Percentiles rank a stretch among this genome's conserved stretches.
Evolutionary conservation across 2,888 invertebrate genomes (phyloP).

Genomic region (Meandrusa payeni): DNA sequence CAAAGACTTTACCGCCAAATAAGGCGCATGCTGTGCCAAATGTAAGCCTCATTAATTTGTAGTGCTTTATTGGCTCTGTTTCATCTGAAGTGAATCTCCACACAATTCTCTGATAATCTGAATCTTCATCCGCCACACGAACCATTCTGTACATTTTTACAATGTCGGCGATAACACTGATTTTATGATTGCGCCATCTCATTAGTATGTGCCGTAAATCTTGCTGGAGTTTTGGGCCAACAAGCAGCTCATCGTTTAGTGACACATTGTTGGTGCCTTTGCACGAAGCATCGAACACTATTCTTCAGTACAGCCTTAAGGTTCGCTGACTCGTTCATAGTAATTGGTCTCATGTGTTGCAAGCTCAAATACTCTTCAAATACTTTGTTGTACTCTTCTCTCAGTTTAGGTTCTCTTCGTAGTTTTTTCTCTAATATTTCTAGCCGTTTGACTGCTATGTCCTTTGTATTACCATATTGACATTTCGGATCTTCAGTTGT

Average conservation of each 20-base stretch:
- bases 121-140: conserved; percentile 19
- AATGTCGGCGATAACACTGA: conserved; percentile 22
- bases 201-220: conserved; percentile 23
- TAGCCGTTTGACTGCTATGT: no score
- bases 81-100: conserved; percentile 25
- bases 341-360: no score
- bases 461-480: no score
- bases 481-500: no score
- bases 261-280: no score
- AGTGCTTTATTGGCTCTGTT: conserved; percentile 6
- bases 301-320: conserved; percentile 17
- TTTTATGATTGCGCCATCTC: conserved; percentile 11
- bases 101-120: conserved; percentile 27
- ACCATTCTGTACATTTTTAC: conserved; percentile 28
- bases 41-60: conserved; percentile 24
- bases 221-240: conserved; percentile 27
- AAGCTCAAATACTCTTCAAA: no score
- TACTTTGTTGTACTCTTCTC: no score
- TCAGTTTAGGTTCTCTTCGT: no score
- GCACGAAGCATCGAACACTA: conserved; percentile 25
- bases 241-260: no score
- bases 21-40: conserved; percentile 31
- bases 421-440: no score
- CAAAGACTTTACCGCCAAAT: conserved; percentile 28
- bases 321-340: not conserved